Conservation (phyloP, 1,140 invertebrate genomes). For the Scaptomyza montana region DNA sequence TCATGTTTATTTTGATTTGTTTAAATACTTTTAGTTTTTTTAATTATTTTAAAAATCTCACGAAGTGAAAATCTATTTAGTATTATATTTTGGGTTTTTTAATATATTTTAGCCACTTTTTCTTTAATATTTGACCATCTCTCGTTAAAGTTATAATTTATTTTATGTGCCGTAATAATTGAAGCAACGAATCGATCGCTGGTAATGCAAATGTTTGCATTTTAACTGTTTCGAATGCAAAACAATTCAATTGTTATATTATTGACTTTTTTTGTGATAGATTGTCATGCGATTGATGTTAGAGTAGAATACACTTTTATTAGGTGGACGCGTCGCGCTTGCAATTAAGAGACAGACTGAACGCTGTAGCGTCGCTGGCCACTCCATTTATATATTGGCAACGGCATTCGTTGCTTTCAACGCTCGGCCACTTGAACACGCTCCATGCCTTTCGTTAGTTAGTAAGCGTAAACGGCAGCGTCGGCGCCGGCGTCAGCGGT, state of each 20-base stretch:
- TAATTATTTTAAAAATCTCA: background rate
- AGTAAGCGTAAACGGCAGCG: slow-evolving; percentile 3
- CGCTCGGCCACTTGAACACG: slow-evolving; percentile 64
- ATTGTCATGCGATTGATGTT: slow-evolving; percentile 6
- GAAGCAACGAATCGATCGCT: slow-evolving; percentile 27
- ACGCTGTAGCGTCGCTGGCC: slow-evolving; percentile 58
- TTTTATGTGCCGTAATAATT: slow-evolving; percentile 63
- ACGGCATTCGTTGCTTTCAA: slow-evolving; percentile 42
- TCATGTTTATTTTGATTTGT: slow-evolving; percentile 20
- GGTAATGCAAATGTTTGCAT: slow-evolving; percentile 53
- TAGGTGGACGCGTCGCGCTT: slow-evolving; percentile 32
- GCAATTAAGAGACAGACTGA: slow-evolving; percentile 69
- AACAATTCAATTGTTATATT: slow-evolving; percentile 28
- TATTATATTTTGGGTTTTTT: slow-evolving; percentile 33
- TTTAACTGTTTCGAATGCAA: slow-evolving; percentile 49
- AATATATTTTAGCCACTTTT: slow-evolving; percentile 10
- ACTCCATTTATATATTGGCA: slow-evolving; percentile 66
- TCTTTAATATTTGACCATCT: slow-evolving; percentile 17
- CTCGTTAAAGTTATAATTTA: slow-evolving; percentile 13
- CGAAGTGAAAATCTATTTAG: slow-evolving; percentile 11
- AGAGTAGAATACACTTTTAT: background rate
- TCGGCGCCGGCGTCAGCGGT: background rate
- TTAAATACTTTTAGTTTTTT: slow-evolving; percentile 15
- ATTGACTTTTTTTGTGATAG: slow-evolving; percentile 8
- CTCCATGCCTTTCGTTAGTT: slow-evolving; percentile 29